Evolutionary conservation across 2,797 vertebrate species (phyloP), one percentile per base, ranked within the genome.

Genomic region (Cirrhinus mrigala): DNA sequence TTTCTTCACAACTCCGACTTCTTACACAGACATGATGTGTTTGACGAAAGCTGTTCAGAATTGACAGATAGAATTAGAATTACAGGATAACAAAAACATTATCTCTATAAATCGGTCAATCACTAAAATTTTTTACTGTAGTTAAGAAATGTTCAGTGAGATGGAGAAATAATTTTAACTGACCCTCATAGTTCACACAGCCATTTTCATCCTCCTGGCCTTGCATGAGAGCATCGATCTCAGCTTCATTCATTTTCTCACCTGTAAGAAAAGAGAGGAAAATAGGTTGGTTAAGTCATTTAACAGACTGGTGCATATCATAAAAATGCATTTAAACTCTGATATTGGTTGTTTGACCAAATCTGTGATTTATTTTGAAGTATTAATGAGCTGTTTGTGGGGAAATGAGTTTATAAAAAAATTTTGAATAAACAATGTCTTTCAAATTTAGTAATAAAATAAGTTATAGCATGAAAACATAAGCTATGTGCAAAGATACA

Each of bases 191-290:
- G 94, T 99, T 99, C 93, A 99, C 93, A 91, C 96, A 97, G 91
- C 98, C 98, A 0, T 97, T 99, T 94, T 98, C 98, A 81, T 99
- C 98, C 95, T 99, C 98, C 92, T 99, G 98, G 90, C 98, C 98
- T 78, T 92, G 86, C 97, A 99, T 94, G 84, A 99, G 96, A 68
- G 96, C 93, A 0, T 99, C 98, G 37, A 99, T 97, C 95, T 99
- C 98, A 68, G 91, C 75, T 93, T 98, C 98, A 91, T 88, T 96
- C 98, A 99, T 98, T 95, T 97, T 99, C 94, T 99, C 98, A 92
- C 98, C 98, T 99, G 91, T 79, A 60, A 52, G 20, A 22, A 81
- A 69, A 70, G 24, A 27, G 3, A 15, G 2, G 10, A n/a, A 16
- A 22, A 12, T 50, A 37, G 20, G 22, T 75, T 18, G 14, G 22